Evolutionary conservation across 2,797 vertebrate genomes (phyloP).

Genomic region (Cynopterus sphinx): DNA sequence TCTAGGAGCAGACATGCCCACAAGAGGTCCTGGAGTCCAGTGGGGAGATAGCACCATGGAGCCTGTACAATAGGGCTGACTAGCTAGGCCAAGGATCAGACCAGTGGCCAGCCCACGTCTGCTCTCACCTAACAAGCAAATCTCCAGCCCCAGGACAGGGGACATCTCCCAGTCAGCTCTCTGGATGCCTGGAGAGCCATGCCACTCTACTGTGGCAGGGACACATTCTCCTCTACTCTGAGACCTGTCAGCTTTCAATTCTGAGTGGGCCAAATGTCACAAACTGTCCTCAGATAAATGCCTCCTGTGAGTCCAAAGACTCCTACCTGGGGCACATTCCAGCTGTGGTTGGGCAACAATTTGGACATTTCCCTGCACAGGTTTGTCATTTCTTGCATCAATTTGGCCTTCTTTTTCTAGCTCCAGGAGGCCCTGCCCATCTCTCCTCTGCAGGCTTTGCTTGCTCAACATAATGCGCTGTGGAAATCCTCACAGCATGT

Average conservation of each 20-base stretch:
- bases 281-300: neutral
- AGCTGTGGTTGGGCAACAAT: neutral
- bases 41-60: neutral
- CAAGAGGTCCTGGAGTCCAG: neutral
- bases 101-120: fast-evolving
- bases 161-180: neutral
- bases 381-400: slow-evolving; percentile 18
- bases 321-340: slow-evolving; percentile 41
- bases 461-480: neutral
- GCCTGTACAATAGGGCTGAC: neutral
- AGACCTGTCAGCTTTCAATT: neutral
- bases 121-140: neutral
- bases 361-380: neutral
- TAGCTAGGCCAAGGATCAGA: neutral
- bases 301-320: slow-evolving; percentile 33
- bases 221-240: neutral
- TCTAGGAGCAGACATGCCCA: neutral
- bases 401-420: neutral
- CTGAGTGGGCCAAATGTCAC: neutral
- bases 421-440: neutral
- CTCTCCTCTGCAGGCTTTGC: neutral
- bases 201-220: neutral
- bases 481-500: slow-evolving; percentile 23
- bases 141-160: neutral
- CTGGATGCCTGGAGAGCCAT: neutral